Evolutionary conservation across 2,888 invertebrate species (phyloP), one percentile per base, ranked within the genome.

Genomic region (Ectropis crepuscularia): DNA sequence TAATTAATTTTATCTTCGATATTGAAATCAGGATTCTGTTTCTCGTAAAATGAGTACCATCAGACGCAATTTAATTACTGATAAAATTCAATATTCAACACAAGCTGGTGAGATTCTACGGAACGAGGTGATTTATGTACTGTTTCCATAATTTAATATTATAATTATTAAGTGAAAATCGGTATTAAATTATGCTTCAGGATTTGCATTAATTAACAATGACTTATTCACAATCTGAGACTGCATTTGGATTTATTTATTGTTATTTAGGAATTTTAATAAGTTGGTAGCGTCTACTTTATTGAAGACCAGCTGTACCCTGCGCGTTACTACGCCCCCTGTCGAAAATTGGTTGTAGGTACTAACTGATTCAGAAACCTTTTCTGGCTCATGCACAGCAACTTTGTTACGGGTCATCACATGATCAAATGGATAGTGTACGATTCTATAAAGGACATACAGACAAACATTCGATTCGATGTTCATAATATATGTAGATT

Each of bases 101-200:
- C 67, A 65, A 71, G 68, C 69, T 65, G 69, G 59, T 57, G 43
- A 64, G 61, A 28, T 28, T 63, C 66, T 61, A 57, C 61, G 60
- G 59, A 62, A 57, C 65, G 63, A 67, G 68, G 65, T 69, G 65
- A 69, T 71, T 71, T 71, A 71, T 69, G 63, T 65, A 68, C 71
- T 62, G 65, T 65, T 60, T 50, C 61, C 47, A 57, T 65, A 61
- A 55, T 61, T 67, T 69, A 63, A 67, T 66, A 55, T 71, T 69
- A 69, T 28, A 68, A 67, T 65, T 68, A 65, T 38, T n/a, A n/a
- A n/a, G 57, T 63, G 50, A 57, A 61, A 64, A 61, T 57, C 46
- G 63, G 57, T 45, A 28, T 41, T 63, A 11, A 46, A 39, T 6
- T n/a, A 28, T 61, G 53, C 62, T 63, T 62, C 16, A 61, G 53